A percentile compares a stretch with the other conserved stretches of the same genome.
These are phyloP conservation scores for Dynastes tityus DNA, from an alignment of 2,888 invertebrate species.

Conservation along the genomic window DNA sequence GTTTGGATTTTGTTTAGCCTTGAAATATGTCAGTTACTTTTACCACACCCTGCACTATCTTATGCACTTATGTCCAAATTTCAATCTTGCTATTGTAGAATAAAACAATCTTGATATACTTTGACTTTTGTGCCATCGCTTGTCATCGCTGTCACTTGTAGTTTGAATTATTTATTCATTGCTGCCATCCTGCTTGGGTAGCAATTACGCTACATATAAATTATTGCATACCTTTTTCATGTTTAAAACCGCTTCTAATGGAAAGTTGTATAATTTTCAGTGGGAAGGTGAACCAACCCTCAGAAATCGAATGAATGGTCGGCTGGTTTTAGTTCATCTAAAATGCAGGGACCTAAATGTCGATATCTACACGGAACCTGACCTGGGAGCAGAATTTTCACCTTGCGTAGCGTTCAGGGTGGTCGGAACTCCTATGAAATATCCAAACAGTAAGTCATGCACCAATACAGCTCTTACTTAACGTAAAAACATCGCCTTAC, in stretches of 20 bases:
- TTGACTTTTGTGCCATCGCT: too few species aligned
- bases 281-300: constrained; percentile 89
- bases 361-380: constrained; percentile 63
- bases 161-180: too few species aligned
- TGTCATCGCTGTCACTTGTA: too few species aligned
- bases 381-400: constrained; percentile 79
- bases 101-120: too few species aligned
- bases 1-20: too few species aligned
- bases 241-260: too few species aligned
- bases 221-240: too few species aligned
- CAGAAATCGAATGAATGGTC: constrained; percentile 84
- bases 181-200: too few species aligned
- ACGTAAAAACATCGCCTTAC: constrained; percentile 54
- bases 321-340: constrained; percentile 85
- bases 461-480: not conserved
- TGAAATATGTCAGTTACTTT: too few species aligned
- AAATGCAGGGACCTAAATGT: constrained; percentile 82
- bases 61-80: too few species aligned
- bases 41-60: too few species aligned
- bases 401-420: constrained; percentile 91
- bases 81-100: too few species aligned
- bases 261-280: constrained; percentile 67
- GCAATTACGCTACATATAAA: not conserved
- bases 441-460: constrained; percentile 74
- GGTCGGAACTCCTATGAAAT: constrained; percentile 84